A percentile compares a stretch with the other conserved stretches of the same genome.
Conservation (phyloP, 1,140 invertebrate genomes). For the Pseudobourletiella spinata region DNA sequence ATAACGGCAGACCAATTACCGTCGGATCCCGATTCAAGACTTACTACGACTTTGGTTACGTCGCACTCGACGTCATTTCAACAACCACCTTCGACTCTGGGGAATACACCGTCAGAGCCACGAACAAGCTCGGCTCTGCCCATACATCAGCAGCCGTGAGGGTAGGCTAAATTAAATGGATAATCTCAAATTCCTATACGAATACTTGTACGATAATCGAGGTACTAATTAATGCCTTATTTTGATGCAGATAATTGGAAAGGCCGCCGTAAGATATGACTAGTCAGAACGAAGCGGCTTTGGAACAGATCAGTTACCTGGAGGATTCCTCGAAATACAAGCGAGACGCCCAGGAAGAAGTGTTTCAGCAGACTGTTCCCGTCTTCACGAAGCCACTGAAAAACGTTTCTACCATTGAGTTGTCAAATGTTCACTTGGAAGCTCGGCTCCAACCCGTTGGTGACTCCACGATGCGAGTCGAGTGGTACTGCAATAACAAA, state of each 20-base stretch:
- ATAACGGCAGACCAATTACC: slow-evolving; percentile 76
- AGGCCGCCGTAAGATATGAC: slow-evolving; percentile 80
- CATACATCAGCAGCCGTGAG: slow-evolving; percentile 82
- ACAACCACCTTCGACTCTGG: background rate
- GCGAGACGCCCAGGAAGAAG: slow-evolving; percentile 49
- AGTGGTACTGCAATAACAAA: slow-evolving; percentile 91
- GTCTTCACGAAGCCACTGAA: slow-evolving; percentile 78
- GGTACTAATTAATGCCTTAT: background rate
- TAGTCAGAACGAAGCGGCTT: slow-evolving; percentile 86
- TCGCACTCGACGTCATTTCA: slow-evolving; percentile 73
- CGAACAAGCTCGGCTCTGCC: slow-evolving; percentile 83
- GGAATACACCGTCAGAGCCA: slow-evolving; percentile 83
- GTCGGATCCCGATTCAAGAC: slow-evolving; percentile 82
- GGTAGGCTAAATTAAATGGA: slow-evolving; percentile 48
- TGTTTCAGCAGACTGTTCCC: slow-evolving; percentile 69
- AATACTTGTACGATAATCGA: too few species aligned
- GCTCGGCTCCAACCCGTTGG: slow-evolving; percentile 86
- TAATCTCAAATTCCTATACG: background rate
- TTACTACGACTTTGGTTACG: slow-evolving; percentile 91
- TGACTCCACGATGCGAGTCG: slow-evolving; percentile 88
- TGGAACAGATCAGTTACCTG: slow-evolving; percentile 88
- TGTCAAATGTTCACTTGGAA: slow-evolving; percentile 87
- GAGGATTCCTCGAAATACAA: slow-evolving; percentile 73
- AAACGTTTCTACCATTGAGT: slow-evolving; percentile 82
- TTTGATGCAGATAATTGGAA: slow-evolving; percentile 41